Evolutionary conservation across 2,797 vertebrate species (phyloP), one percentile per base, ranked within the genome.

Genomic region (Selene dorsalis): DNA sequence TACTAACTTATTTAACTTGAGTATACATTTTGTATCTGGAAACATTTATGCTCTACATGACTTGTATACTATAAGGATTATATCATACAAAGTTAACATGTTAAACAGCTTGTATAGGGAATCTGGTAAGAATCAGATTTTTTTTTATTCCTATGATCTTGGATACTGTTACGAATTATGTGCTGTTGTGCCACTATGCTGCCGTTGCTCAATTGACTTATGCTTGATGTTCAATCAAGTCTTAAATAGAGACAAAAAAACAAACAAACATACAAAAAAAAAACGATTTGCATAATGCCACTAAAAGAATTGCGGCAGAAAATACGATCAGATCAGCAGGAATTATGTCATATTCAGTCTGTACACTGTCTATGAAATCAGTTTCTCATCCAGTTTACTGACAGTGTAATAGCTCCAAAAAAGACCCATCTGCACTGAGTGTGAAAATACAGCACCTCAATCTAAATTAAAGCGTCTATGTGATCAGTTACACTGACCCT

Each of bases 41-140:
- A 39, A 14, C 41, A 30, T 69, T 52, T 28, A 50, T 41, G 61
- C 48, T 71, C 35, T 52, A 75, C 47, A 68, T 59, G 39, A 50
- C 65, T 73, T 63, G 66, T 73, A 35, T 35, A 83, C 56, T 81
- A 48, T 38, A 69, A 87, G 53, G 45, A 69, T 43, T 68, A 76
- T 56, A 72, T 18, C 35, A 66, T 56, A 56, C 67, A 65, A 57
- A 74, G n/a, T 67, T 11, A 69, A 55, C 58, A 71, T 70, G 62
- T 81, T 64, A 26, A 70, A 77, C 69, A 73, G 26, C 47, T 71
- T 22, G 35, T 59, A 70, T 65, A 55, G 39, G 30, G 52, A 73
- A 47, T 58, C 14, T 83, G 69, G n/a, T n/a, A 26, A 47, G 43
- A 8, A 77, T 13, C 16, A 60, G 0, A 18, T n/a, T 61, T 75